A percentile compares a stretch with the other conserved stretches of the same genome.
phyloP scores from a whole-genome alignment of 2,797 vertebrate genomes.

The Lacerta agilis region DNA sequence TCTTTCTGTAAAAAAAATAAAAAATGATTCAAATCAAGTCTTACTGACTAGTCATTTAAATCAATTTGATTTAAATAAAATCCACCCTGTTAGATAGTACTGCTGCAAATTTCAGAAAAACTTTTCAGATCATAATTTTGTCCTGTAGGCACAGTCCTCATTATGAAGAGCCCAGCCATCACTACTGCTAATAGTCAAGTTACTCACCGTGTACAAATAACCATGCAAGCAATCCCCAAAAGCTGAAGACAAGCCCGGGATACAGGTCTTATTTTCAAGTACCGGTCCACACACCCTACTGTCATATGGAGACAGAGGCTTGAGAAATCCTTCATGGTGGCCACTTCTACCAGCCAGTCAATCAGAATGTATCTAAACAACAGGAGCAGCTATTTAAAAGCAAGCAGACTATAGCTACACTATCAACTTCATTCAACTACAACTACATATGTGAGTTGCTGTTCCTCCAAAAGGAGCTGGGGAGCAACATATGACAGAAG shows the following conservation, averaged over 20 bases:
- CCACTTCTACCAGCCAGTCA: constrained; percentile 97
- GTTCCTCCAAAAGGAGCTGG: too few relatives aligned
- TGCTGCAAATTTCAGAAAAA: background rate
- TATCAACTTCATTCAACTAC: background rate
- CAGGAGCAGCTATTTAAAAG: background rate
- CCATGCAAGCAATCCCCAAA: constrained; percentile 98
- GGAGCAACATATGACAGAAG: too few relatives aligned
- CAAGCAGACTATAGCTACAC: background rate
- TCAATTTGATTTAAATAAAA: too few relatives aligned
- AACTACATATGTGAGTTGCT: background rate
- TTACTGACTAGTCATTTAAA: too few relatives aligned
- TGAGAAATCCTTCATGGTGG: constrained; percentile 98
- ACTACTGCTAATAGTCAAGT: background rate
- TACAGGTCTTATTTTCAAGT: constrained; percentile 86
- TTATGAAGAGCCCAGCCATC: too few relatives aligned
- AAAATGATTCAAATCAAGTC: too few relatives aligned
- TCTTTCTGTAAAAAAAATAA: too few relatives aligned
- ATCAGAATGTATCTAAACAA: constrained; percentile 92
- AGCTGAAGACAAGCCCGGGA: constrained; percentile 91
- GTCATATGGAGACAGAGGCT: constrained; percentile 94
- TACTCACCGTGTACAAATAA: constrained; percentile 94
- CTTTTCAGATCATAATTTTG: background rate
- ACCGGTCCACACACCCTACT: constrained; percentile 92
- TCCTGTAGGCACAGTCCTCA: background rate
- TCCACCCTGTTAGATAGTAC: background rate